Base-by-base conservation (phyloP, 2,797 vertebrate species). In the Dallia pectoralis region DNA sequence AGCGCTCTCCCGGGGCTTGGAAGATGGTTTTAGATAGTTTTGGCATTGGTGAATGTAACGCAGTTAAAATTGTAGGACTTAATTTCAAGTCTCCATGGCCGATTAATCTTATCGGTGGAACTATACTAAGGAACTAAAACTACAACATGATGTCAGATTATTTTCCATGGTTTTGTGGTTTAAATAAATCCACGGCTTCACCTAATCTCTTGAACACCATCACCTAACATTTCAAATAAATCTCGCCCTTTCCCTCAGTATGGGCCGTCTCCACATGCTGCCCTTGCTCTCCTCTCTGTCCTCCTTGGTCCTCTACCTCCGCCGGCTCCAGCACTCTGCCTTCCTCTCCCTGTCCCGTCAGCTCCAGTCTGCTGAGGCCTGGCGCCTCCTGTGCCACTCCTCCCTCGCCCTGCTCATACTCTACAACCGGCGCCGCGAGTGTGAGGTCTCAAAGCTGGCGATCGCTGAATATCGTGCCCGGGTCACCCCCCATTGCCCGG, bases 361-460 rank as follows among this genome's bases (percentile, higher is more conserved):
- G 71, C 88, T 91, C 3, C 93, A 93, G 81, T 93, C 93, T 0
- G 89, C 93, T 0, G 93, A 94, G 78, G 92, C 93, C 62, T 94
- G 93, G 93, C 92, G 93, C 62, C 92, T 94, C 4, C 91, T 94
- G 30, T 94, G 93, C 82, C 93, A 94, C 82, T 94, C 93, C 80
- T 94, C 92, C 83, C 83, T 94, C 77, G 92, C 92, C 0, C 92
- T 94, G 27, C 91, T 94, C 67, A 94, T 94, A 82, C 86, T 94
- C 25, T 94, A 93, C 82, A 94, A 94, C 82, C 90, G 93, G 0
- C 84, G 93, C 0, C 92, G 93, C 0, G 93, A 94, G 83, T 94
- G 93, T 14, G 93, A 94, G 83, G 93, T 94, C 64, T 94, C 93
- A 77, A 94, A 94, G 86, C 85, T 94, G 61, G 90, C 88, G 56